Evolutionary conservation across 2,888 invertebrate genomes (phyloP), one percentile per base, ranked within the genome.

Genomic region (Nomada ruficornis): DNA sequence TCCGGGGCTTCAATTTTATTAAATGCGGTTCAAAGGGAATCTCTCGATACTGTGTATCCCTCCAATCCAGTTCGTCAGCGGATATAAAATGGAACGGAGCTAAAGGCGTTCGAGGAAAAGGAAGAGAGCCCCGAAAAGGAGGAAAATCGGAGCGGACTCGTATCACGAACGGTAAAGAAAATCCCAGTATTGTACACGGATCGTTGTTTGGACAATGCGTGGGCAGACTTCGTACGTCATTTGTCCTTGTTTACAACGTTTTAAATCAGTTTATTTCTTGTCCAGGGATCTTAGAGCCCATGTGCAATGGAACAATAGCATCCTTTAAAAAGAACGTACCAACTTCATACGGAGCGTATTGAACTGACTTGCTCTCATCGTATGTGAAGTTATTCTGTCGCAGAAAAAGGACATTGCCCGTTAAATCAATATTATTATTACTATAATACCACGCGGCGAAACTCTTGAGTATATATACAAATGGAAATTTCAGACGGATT

Each of bases 1-100:
- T 87, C 87, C 74, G 85, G 87, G 75, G 75, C 75, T 82, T 74
- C 81, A 81, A 85, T 87, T 87, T 85, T 87, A 87, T 87, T 85
- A 87, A 79, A 83, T 85, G n/a, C 69, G 74, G 65, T 74, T 83
- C 87, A 83, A 85, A 85, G 77, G 64, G 81, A 83, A 71, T 82
- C 65, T 50, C 50, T 63, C 73, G 63, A 72, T 75, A 80, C 80
- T 20, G 36, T 50, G 55, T 74, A 26, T 79, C 65, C 64, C 50
- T 81, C 65, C 42, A 20, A 36, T n/a, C 52, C 54, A 44, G 55
- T 20, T 42, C 50, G 23, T 13, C n/a, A 23, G 23, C 9, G 57
- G 57, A 65, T 71, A 67, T 78, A 69, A 70, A 64, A 26, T n/a
- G 57, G 11, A 29, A 60, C 29, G 9, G 50, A n/a, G 29, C 23